Evolutionary conservation across 2,888 invertebrate genomes (phyloP), one percentile per base, ranked within the genome.

Genomic region (Melipona beecheii): DNA sequence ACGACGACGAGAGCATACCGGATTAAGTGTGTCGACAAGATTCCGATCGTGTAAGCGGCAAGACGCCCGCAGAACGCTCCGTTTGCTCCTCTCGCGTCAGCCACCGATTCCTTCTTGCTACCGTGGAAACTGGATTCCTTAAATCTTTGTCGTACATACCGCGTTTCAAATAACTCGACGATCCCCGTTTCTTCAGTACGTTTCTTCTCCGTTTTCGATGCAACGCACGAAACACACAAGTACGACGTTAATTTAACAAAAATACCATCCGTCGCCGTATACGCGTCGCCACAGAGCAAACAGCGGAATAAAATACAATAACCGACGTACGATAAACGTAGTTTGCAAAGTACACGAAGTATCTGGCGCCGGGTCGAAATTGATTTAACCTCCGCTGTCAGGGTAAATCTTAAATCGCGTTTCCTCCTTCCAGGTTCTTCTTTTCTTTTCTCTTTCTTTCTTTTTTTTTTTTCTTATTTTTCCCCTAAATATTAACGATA

Each of bases 21-120:
- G 83, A 85, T 85, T 83, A 85, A 81, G 72, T 65, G 64, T 81
- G 81, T 75, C 78, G 72, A 84, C 75, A 69, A 62, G 49, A 21
- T 81, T 76, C 62, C 68, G 75, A 81, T 68, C 74, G 76, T 68
- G 74, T 77, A 78, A 79, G 36, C 62, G 69, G 17, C 70, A 73
- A 73, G 81, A 78, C 76, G 52, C 24, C 58, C 31, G 17, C 24
- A 43, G 54, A 31, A 64, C 75, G 58, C 17, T 56, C 64, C 74
- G 54, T 78, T 75, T 69, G 24, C 72, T 70, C 9, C 50, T 60
- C 54, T n/a, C 36, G 24, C 31, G 54, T 56, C 77, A 4, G 19
- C 50, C 4, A 36, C 5, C 27, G 5, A 27, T 24, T 15, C 4
- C 4, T 13, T 49, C 24, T 24, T 56, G n/a, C 24, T 17, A 21